Percentiles rank a stretch among this genome's conserved stretches.
Evolutionary conservation across 2,797 vertebrate species (phyloP).

Genomic region (Catostomus latipinnis): DNA sequence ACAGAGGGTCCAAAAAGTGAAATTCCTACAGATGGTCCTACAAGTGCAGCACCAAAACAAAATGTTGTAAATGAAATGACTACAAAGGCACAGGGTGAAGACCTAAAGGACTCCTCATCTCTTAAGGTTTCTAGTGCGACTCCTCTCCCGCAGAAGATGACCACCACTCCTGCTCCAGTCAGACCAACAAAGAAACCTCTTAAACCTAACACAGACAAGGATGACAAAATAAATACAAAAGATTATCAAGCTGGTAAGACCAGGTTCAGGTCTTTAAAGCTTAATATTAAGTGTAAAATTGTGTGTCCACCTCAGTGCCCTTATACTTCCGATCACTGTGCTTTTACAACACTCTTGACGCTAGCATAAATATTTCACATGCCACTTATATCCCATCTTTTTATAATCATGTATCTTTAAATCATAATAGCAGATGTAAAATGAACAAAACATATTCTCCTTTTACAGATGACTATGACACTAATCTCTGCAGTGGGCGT

Average conservation of each 20-base stretch:
- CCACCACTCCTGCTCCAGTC: neutral
- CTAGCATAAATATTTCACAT: neutral
- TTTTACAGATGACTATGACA: conserved; percentile 79
- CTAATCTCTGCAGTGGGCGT: conserved; percentile 87
- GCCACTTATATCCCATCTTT: neutral
- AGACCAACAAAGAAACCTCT: conserved; percentile 2
- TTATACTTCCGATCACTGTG: neutral
- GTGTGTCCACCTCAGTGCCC: neutral
- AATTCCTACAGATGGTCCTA: neutral
- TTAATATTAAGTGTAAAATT: neutral
- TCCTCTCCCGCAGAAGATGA: neutral
- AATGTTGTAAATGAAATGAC: neutral
- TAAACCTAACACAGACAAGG: conserved; percentile 54
- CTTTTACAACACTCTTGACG: neutral
- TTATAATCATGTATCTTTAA: neutral
- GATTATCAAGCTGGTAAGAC: conserved; percentile 73
- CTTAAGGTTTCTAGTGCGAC: neutral
- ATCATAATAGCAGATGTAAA: neutral
- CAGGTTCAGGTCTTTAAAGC: too few relatives aligned
- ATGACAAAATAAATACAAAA: conserved; percentile 60
- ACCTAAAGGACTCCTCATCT: neutral
- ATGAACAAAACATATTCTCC: neutral
- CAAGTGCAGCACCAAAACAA: neutral
- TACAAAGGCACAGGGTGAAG: conserved; percentile 6
- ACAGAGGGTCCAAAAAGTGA: neutral